Percentiles rank a stretch among this genome's conserved stretches.
Evolutionary conservation across 2,888 invertebrate genomes (phyloP).

Genomic region (Antheraea assamensis): DNA sequence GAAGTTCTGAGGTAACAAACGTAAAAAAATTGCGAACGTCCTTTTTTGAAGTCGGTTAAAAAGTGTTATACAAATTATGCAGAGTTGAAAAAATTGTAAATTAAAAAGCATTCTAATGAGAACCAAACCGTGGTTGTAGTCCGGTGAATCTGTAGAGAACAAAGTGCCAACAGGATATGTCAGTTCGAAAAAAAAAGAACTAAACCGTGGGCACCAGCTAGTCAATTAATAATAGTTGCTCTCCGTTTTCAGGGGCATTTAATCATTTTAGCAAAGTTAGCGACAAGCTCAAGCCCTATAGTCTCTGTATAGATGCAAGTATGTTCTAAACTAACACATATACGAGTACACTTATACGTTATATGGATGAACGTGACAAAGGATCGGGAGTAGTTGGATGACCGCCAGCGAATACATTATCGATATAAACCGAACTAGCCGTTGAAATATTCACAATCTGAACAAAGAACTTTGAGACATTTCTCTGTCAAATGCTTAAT

Average conservation of each 20-base stretch:
- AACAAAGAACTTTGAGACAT: slow-evolving; percentile 3
- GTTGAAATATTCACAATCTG: slow-evolving; percentile 22
- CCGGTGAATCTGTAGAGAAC: no score
- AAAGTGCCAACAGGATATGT: no score
- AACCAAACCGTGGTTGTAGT: no score
- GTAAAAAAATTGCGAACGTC: no score
- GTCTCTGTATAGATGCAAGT: not conserved
- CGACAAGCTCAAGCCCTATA: no score
- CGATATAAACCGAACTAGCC: slow-evolving; percentile 19
- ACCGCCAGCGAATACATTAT: slow-evolving; percentile 58
- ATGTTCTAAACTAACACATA: not conserved
- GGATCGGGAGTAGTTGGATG: slow-evolving; percentile 46
- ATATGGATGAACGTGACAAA: slow-evolving; percentile 36
- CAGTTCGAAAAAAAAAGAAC: no score
- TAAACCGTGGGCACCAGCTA: not conserved
- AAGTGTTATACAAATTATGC: no score
- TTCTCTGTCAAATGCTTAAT: not conserved
- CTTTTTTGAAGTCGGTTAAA: no score
- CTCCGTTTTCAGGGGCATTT: not conserved
- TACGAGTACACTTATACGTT: not conserved
- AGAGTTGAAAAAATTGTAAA: no score
- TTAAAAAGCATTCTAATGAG: no score
- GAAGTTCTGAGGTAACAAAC: no score
- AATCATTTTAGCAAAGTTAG: no score
- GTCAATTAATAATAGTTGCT: not conserved